Evolutionary conservation across 2,113 vertebrate genomes (phyloP).

Genomic region (Herpetotheres cachinnans): DNA sequence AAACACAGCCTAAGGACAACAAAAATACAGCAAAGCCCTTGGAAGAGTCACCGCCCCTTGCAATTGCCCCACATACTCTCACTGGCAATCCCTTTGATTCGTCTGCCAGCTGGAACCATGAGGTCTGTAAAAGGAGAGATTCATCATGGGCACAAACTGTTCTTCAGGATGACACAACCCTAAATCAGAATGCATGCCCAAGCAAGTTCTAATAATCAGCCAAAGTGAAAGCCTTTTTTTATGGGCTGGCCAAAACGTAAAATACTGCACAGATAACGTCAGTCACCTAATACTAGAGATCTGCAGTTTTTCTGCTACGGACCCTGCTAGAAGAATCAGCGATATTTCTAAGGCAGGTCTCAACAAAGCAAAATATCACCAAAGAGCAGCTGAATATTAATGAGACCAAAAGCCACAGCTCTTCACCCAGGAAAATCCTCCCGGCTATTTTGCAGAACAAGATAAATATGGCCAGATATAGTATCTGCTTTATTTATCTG

Average conservation of each 20-base stretch:
- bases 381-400: not conserved
- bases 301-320: not conserved
- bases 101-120: not conserved
- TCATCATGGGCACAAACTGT: not conserved
- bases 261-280: not conserved
- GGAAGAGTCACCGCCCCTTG: not conserved
- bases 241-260: not conserved
- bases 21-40: not conserved
- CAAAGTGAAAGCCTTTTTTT: not conserved
- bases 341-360: not conserved
- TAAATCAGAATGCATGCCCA: not conserved
- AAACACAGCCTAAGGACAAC: not conserved
- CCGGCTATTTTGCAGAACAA: not conserved
- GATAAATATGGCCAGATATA: not conserved
- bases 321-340: not conserved
- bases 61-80: not conserved
- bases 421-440: not conserved
- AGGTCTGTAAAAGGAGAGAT: not conserved
- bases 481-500: not conserved
- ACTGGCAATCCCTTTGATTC: accelerated
- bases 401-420: not conserved
- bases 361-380: not conserved
- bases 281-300: not conserved
- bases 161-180: not conserved
- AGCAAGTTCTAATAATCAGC: not conserved